Percentiles rank a stretch among this genome's conserved stretches.
Evolutionary conservation across 2,113 vertebrate species (phyloP).

Genomic region (Scomber colias): DNA sequence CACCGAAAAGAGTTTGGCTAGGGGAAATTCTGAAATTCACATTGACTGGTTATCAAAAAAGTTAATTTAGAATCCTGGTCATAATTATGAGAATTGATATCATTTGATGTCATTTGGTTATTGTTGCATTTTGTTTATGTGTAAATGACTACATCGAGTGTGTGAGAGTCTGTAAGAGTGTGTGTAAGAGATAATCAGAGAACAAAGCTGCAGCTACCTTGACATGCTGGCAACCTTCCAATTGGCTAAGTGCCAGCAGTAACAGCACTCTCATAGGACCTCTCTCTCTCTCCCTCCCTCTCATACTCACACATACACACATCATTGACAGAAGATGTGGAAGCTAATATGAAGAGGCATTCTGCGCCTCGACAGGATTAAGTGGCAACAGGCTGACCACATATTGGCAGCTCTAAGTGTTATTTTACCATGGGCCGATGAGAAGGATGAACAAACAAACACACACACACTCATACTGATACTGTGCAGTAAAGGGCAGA

Average conservation of each 20-base stretch:
- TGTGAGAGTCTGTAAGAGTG: neutral
- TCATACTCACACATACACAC: neutral
- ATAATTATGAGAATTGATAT: neutral
- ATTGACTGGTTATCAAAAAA: no score
- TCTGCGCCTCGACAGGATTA: conserved; percentile 69
- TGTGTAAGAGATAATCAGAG: conserved; percentile 65
- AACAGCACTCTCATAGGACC: conserved; percentile 9
- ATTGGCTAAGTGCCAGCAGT: conserved; percentile 63
- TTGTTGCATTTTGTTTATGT: neutral
- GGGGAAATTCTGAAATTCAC: no score
- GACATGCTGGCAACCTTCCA: conserved; percentile 70
- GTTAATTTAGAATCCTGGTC: neutral
- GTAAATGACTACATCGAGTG: neutral
- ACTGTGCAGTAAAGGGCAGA: no score
- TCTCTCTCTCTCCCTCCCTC: neutral
- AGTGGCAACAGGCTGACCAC: conserved; percentile 69
- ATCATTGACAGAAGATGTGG: conserved; percentile 72
- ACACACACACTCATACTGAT: no score
- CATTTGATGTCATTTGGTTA: no score
- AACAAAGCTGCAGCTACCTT: conserved; percentile 22
- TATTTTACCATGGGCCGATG: conserved; percentile 59
- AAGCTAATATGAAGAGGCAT: conserved; percentile 73
- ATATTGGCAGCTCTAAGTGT: conserved; percentile 74
- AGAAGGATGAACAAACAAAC: neutral
- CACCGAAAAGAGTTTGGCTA: no score